Evolutionary conservation across 2,113 vertebrate species (phyloP).

Genomic region (Saguinus midas): DNA sequence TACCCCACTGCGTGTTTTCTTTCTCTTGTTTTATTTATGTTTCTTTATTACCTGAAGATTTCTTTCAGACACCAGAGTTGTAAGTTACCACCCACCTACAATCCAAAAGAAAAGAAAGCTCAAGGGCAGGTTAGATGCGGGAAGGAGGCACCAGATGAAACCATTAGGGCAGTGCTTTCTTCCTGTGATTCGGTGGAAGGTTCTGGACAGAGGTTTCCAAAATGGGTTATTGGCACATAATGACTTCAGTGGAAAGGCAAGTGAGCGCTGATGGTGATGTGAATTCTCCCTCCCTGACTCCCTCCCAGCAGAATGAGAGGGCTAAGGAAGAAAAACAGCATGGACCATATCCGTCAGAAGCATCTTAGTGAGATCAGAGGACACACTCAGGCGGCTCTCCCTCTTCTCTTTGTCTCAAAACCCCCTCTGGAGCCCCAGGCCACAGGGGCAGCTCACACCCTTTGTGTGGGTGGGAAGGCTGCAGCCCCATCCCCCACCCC

Average conservation of each 20-base stretch:
- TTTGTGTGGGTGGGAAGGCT: background rate
- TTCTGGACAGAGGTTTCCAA: background rate
- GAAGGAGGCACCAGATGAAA: background rate
- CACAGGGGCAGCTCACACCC: background rate
- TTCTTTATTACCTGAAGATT: background rate
- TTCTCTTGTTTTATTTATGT: slow-evolving; percentile 65
- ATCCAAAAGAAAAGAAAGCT: background rate
- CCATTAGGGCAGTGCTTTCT: background rate
- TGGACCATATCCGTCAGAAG: rapidly evolving
- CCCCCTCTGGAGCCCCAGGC: background rate
- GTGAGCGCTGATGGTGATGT: rapidly evolving
- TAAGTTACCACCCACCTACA: background rate
- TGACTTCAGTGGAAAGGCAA: background rate
- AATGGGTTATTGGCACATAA: background rate
- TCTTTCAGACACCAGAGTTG: background rate
- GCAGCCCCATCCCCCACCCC: background rate
- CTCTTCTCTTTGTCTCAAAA: background rate
- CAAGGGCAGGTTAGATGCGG: background rate
- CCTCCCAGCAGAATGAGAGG: background rate
- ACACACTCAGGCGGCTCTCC: background rate
- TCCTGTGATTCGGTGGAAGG: background rate
- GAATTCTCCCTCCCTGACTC: background rate
- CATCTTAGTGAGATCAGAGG: background rate
- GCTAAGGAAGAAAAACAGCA: background rate
- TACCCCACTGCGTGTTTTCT: slow-evolving; percentile 36